These are phyloP conservation scores for Lasioglossum zephyrum DNA, from an alignment of 2,888 invertebrate species.

Conservation along the genomic window DNA sequence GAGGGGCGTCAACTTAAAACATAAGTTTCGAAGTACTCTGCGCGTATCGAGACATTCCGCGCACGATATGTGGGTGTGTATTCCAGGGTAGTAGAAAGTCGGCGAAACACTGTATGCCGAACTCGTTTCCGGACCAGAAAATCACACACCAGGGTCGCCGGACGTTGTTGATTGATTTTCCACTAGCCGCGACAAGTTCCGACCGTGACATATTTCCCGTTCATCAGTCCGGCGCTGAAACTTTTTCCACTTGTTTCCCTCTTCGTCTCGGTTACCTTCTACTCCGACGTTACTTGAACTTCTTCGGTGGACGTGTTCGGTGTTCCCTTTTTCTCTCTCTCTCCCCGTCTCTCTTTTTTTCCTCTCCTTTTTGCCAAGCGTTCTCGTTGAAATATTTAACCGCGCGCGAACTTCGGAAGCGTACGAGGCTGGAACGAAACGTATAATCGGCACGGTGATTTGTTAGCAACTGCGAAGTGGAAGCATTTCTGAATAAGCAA, in stretches of 20 bases:
- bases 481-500: slow-evolving; percentile 53
- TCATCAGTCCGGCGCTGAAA: slow-evolving; percentile 66
- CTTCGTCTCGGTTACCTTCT: slow-evolving; percentile 37
- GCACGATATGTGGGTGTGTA: neutral
- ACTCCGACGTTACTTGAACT: slow-evolving; percentile 66
- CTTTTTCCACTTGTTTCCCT: slow-evolving; percentile 72
- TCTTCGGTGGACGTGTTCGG: slow-evolving; percentile 40
- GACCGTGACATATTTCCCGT: slow-evolving; percentile 73
- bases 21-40: neutral
- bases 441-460: slow-evolving; percentile 57
- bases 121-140: slow-evolving; percentile 22
- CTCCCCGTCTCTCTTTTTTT: slow-evolving; percentile 9
- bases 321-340: neutral
- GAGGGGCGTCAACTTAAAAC: neutral
- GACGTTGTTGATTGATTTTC: slow-evolving; percentile 65
- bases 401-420: slow-evolving; percentile 61
- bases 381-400: slow-evolving; percentile 69
- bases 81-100: neutral
- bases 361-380: slow-evolving; percentile 22
- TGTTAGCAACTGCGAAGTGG: slow-evolving; percentile 45
- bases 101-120: neutral
- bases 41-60: neutral
- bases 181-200: slow-evolving; percentile 47
- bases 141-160: slow-evolving; percentile 13
- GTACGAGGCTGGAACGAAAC: slow-evolving; percentile 39